Evolutionary conservation across 1,140 invertebrate genomes (phyloP), one percentile per base, ranked within the genome.

Genomic region (Galleria mellonella): DNA sequence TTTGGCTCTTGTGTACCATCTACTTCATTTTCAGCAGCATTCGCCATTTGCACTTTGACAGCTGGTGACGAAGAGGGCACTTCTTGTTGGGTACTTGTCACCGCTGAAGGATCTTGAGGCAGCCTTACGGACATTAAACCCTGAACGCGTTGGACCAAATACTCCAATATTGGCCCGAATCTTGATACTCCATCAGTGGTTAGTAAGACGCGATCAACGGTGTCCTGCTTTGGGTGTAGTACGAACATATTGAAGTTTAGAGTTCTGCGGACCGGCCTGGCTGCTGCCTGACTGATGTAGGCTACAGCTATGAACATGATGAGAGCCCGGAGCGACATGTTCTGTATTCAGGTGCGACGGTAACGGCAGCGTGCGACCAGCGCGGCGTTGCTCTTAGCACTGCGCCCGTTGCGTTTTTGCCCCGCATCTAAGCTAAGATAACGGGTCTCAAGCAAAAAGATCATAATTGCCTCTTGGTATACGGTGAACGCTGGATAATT

Each of bases 131-230:
- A 90, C 71, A 90, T 88, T 43, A 89, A 69, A 0, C 87, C 81
- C 69, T 91, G 90, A 9, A 91, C 87, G 39, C 88, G 83, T 47
- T 91, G 90, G 7, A 91, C 86, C 12, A 91, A 67, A 43, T 88
- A 89, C 57, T 91, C 90, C 31, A 91, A 50, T 14, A 91, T 54
- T 0, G 90, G 89, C 1, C 90, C 90, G 70, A 91, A 90, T 58
- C 89, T 88, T 2, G 87, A 88, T 0, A 86, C 47, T 0, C 79
- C 79, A 12, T 82, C 73, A 0, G 77, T 76, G 0, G 73, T 48
- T 4, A 74, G 35, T 0, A 83, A 44, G 0, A 77, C 51, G 9
- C 73, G 57, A 12, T 79, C 73, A 0, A 67, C 52, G 0, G 58
- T 40, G 9, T 63, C 71, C 8, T 64, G 47, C 4, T 64, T 55